Evolutionary conservation across 2,113 vertebrate genomes (phyloP).

Genomic region (Lethenteron reissneri): DNA sequence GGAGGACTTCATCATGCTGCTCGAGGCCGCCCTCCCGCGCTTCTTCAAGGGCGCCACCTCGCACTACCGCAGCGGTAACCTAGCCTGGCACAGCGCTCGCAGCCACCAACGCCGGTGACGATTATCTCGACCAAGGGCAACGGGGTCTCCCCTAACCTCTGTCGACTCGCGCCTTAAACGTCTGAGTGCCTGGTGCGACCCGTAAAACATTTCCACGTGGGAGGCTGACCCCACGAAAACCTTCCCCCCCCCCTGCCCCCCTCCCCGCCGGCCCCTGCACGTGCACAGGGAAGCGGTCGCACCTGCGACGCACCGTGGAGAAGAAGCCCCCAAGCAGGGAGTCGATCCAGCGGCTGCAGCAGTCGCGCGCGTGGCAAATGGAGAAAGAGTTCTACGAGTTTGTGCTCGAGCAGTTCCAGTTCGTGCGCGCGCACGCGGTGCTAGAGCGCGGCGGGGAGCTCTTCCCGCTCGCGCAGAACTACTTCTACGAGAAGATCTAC

Average conservation of each 20-base stretch:
- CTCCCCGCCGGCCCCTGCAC: too few relatives aligned
- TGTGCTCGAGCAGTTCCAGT: constrained; percentile 95
- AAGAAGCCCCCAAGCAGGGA: constrained; percentile 94
- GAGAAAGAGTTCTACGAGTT: constrained; percentile 99
- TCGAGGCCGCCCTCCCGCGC: constrained; percentile 80
- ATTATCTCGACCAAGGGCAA: too few relatives aligned
- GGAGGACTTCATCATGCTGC: constrained; percentile 93
- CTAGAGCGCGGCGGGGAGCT: constrained; percentile 91
- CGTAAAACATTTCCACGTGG: too few relatives aligned
- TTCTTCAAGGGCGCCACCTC: constrained; percentile 94
- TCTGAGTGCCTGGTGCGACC: too few relatives aligned
- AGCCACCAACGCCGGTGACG: too few relatives aligned
- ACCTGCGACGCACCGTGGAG: constrained; percentile 89
- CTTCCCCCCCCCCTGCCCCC: too few relatives aligned
- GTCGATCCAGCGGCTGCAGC: constrained; percentile 78
- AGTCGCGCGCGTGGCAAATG: constrained; percentile 97
- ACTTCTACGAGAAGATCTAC: constrained; percentile 99
- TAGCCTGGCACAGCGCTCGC: too few relatives aligned
- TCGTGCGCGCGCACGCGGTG: constrained; percentile 79
- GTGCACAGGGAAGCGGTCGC: constrained; percentile 25
- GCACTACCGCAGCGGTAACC: constrained; percentile 67
- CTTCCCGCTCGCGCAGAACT: constrained; percentile 78
- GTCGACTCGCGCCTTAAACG: too few relatives aligned
- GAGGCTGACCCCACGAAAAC: too few relatives aligned
- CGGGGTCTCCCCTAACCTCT: too few relatives aligned